These are phyloP conservation scores for Dysidea cf. avara DNA, from an alignment of 37 sponge, comb jelly and placozoan species.

Conservation along the genomic window DNA sequence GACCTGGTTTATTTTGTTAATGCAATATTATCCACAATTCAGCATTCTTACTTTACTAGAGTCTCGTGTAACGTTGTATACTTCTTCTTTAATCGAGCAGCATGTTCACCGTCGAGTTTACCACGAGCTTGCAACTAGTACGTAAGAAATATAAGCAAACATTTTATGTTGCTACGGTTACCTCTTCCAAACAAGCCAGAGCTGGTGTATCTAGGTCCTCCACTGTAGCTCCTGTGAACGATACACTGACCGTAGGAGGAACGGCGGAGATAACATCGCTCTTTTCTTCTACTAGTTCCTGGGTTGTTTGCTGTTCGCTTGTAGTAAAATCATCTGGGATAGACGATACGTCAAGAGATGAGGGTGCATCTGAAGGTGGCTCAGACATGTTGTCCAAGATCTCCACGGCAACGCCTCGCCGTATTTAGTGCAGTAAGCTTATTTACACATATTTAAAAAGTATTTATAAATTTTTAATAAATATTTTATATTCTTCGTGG, in stretches of 20 bases:
- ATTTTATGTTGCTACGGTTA: neutral
- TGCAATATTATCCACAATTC: constrained; percentile 4
- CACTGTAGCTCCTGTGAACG: neutral
- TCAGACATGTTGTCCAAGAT: too few species aligned
- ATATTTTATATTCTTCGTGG: too few species aligned
- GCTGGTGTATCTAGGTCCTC: neutral
- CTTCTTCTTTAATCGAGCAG: constrained; percentile 64
- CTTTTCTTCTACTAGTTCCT: too few species aligned
- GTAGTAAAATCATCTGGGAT: too few species aligned
- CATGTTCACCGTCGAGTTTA: constrained; percentile 55
- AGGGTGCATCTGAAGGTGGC: too few species aligned
- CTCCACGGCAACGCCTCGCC: too few species aligned
- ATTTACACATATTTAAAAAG: too few species aligned
- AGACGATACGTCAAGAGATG: too few species aligned
- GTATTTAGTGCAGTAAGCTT: too few species aligned
- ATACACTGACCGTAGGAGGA: neutral
- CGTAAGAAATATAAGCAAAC: neutral
- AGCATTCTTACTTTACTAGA: constrained; percentile 49
- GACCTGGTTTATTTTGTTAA: constrained; percentile 30
- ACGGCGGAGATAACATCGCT: neutral
- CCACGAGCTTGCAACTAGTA: constrained; percentile 55
- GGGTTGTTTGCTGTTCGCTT: too few species aligned
- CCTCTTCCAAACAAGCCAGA: neutral
- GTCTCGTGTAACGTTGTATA: constrained; percentile 48
- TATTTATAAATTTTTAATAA: too few species aligned